phyloP scores from a whole-genome alignment of 1,140 invertebrate species.

The Hyposmocoma kahamanoa region DNA sequence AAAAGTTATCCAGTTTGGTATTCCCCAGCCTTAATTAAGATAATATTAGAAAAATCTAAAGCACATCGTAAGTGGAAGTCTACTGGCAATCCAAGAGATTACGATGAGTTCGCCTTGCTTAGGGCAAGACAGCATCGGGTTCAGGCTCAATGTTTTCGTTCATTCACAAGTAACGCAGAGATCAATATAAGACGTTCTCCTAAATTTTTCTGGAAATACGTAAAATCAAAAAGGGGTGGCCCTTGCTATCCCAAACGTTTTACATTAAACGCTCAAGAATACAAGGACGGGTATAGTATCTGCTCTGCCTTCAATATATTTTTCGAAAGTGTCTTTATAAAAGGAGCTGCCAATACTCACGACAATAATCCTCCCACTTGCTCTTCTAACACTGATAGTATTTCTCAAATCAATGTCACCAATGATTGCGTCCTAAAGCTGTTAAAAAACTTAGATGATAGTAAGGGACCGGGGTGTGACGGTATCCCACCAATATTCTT shows the following conservation, averaged over 20 bases:
- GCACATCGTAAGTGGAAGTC: not conserved
- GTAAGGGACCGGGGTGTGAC: not conserved
- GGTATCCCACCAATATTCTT: not conserved
- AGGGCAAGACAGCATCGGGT: not conserved
- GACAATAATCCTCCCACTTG: not conserved
- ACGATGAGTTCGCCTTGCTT: not conserved
- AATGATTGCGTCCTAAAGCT: not conserved
- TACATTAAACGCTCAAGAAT: not conserved
- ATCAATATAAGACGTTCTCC: not conserved
- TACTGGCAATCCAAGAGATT: slow-evolving; percentile 1
- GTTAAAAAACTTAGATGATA: not conserved
- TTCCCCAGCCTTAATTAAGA: not conserved
- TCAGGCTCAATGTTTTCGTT: not conserved
- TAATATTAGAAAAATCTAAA: slow-evolving; percentile 4
- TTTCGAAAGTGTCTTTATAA: not conserved
- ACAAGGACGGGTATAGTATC: not conserved
- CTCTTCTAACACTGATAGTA: not conserved
- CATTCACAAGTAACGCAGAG: not conserved
- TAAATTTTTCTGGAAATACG: slow-evolving; percentile 10
- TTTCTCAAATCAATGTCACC: not conserved
- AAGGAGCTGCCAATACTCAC: not conserved
- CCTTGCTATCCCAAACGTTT: slow-evolving; percentile 1
- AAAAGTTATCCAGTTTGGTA: slow-evolving; percentile 4
- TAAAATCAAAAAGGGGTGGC: not conserved
- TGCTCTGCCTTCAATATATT: not conserved